These are phyloP conservation scores for Sthenelais limicola DNA, from an alignment of 2,888 invertebrate genomes.

Conservation along the genomic window DNA sequence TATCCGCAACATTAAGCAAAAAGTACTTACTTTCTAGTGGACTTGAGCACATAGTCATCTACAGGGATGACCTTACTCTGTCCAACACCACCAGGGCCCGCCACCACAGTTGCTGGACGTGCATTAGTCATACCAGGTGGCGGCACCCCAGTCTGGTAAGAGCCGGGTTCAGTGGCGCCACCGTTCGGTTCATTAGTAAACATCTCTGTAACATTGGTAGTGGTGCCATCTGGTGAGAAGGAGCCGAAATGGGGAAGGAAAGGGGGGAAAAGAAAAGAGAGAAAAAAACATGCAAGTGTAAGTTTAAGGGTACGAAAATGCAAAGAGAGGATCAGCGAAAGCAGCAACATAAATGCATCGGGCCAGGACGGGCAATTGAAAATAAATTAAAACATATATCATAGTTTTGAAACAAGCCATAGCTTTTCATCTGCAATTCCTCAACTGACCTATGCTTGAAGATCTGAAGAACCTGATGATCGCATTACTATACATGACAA, in stretches of 20 bases:
- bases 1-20: too few species aligned
- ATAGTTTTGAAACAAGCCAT: too few species aligned
- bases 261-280: conserved; percentile 10
- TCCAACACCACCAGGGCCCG: conserved; percentile 21
- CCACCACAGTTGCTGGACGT: not conserved
- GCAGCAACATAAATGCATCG: too few species aligned
- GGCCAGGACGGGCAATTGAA: too few species aligned
- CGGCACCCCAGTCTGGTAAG: conserved; percentile 22
- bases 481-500: too few species aligned
- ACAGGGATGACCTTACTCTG: conserved; percentile 41
- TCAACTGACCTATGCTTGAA: too few species aligned
- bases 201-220: conserved; percentile 42
- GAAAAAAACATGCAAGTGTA: conserved; percentile 37
- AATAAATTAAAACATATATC: too few species aligned
- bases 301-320: too few species aligned
- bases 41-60: conserved; percentile 46
- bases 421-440: too few species aligned
- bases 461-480: too few species aligned
- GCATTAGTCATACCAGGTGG: not conserved
- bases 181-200: conserved; percentile 37
- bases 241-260: not conserved
- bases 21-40: conserved; percentile 42
- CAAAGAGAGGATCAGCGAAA: too few species aligned
- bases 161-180: not conserved
- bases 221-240: conserved; percentile 34